phyloP scores from a whole-genome alignment of 2,888 invertebrate genomes.

The Drosophila niveifrons region DNA sequence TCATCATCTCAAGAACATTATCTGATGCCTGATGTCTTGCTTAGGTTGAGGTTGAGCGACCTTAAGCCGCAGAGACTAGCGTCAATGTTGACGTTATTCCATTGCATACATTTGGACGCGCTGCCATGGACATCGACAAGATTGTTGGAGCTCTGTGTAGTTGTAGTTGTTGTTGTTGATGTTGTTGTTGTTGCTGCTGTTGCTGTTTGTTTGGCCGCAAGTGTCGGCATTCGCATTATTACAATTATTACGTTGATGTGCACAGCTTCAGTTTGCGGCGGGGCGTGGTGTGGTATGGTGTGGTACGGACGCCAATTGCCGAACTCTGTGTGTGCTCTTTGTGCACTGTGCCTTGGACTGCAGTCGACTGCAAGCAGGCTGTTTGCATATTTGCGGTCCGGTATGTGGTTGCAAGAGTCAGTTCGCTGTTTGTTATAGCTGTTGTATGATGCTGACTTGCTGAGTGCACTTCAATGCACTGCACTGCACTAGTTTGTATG shows the following conservation, averaged over 20 bases:
- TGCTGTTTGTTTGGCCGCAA: conserved; percentile 62
- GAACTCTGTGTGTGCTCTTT: conserved; percentile 1
- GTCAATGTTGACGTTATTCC: conserved; percentile 26
- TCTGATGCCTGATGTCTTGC: conserved; percentile 56
- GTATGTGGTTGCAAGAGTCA: conserved; percentile 54
- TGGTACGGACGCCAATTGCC: conserved; percentile 13
- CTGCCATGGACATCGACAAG: conserved; percentile 32
- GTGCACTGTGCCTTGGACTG: neutral
- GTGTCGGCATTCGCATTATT: conserved; percentile 77
- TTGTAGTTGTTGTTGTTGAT: conserved; percentile 14
- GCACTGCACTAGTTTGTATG: conserved; percentile 4
- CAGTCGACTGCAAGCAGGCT: conserved; percentile 30
- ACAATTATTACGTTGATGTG: conserved; percentile 80
- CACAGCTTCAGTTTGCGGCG: conserved; percentile 54
- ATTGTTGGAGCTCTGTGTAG: conserved; percentile 4
- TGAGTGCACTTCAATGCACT: conserved; percentile 32
- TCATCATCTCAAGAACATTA: conserved; percentile 43
- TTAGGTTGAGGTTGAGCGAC: conserved; percentile 55
- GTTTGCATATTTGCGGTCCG: conserved; percentile 70
- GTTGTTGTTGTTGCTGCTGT: conserved; percentile 16
- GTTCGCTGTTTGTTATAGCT: conserved; percentile 38
- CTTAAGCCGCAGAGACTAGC: conserved; percentile 48
- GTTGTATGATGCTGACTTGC: conserved; percentile 19
- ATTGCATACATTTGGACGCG: conserved; percentile 49
- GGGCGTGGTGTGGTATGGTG: conserved; percentile 6